A percentile compares a stretch with the other conserved stretches of the same genome.
phyloP scores from a whole-genome alignment of 2,888 invertebrate genomes.

The Diploptera punctata region DNA sequence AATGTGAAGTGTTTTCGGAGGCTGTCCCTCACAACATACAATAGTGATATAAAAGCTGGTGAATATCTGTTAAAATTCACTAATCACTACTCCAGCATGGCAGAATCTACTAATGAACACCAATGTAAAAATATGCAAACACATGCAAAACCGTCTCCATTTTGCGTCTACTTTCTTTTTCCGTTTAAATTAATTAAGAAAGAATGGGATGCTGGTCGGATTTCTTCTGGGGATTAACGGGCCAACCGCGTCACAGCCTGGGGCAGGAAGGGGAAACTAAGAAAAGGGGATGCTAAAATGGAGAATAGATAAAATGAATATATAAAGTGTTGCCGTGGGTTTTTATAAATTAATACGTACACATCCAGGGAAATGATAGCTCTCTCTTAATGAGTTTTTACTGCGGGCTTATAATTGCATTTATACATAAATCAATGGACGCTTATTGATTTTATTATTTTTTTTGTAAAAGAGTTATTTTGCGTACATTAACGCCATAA shows the following conservation, averaged over 20 bases:
- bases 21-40: too few relatives aligned
- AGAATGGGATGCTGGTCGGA: constrained; percentile 31
- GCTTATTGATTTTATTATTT: too few relatives aligned
- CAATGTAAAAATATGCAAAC: constrained; percentile 31
- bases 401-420: too few relatives aligned
- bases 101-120: constrained; percentile 20
- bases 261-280: constrained; percentile 1
- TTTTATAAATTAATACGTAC: neutral
- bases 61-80: neutral
- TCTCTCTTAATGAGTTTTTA: neutral
- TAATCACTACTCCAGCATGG: constrained; percentile 14
- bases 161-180: constrained; percentile 11
- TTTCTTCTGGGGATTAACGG: constrained; percentile 31
- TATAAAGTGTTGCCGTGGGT: neutral
- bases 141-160: constrained; percentile 19
- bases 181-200: constrained; percentile 36
- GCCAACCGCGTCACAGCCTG: constrained; percentile 26
- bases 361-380: neutral
- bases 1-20: too few relatives aligned
- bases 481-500: too few relatives aligned
- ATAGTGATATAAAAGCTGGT: too few relatives aligned
- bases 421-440: too few relatives aligned
- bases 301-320: neutral
- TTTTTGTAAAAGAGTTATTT: too few relatives aligned
- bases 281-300: neutral